Evolutionary conservation across 2,113 vertebrate species (phyloP).

Genomic region (Melierax canorus): DNA sequence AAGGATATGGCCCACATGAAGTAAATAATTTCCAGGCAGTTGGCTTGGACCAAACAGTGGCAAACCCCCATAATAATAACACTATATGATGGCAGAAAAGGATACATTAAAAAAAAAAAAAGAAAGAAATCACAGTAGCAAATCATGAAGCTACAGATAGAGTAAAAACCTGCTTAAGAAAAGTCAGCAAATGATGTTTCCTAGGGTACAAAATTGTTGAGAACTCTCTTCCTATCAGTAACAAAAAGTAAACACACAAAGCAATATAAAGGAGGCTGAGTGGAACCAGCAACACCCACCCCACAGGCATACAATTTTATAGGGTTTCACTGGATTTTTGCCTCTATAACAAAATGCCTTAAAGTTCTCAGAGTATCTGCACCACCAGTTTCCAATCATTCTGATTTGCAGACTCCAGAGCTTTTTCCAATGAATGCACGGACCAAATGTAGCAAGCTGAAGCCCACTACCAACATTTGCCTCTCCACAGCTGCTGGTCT

Average conservation of each 20-base stretch:
- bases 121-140: neutral
- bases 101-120: neutral
- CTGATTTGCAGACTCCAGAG: neutral
- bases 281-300: neutral
- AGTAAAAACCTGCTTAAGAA: neutral
- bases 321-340: neutral
- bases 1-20: neutral
- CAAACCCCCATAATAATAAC: neutral
- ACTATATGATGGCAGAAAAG: neutral
- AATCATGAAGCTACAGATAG: neutral
- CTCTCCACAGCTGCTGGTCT: neutral
- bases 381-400: neutral
- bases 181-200: neutral
- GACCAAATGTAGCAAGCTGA: neutral
- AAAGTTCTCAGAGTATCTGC: neutral
- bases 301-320: neutral
- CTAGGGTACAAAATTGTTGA: neutral
- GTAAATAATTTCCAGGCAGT: neutral
- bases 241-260: neutral
- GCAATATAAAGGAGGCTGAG: neutral
- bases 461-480: neutral
- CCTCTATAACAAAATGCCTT: neutral
- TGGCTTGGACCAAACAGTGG: neutral
- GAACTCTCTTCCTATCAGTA: neutral
- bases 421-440: neutral